Conservation (phyloP, 2,113 vertebrate genomes). For the Synodontis membranacea region DNA sequence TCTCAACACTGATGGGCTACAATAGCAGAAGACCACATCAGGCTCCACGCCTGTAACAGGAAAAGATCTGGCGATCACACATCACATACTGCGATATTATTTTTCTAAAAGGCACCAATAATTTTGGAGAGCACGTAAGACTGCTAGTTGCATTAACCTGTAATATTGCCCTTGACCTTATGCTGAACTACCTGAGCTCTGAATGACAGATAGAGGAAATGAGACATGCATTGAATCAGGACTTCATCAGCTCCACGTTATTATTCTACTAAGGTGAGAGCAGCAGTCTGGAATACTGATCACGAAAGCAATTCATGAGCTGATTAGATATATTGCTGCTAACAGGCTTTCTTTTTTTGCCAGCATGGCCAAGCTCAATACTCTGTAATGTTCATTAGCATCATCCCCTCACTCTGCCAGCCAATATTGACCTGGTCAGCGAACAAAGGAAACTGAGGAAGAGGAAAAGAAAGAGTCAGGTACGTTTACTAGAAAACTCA, state of each 20-base stretch:
- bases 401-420: neutral
- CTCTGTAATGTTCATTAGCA: neutral
- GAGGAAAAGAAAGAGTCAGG: neutral
- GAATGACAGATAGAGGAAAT: neutral
- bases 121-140: neutral
- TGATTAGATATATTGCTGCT: neutral
- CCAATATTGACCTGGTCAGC: neutral
- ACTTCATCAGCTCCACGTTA: constrained; percentile 11
- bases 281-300: neutral
- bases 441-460: constrained; percentile 3
- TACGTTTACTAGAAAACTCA: constrained; percentile 7
- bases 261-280: neutral
- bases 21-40: too few relatives aligned
- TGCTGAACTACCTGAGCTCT: neutral
- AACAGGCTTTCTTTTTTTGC: neutral
- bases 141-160: neutral
- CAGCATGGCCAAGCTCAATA: neutral
- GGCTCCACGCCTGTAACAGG: too few relatives aligned
- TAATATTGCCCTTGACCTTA: neutral
- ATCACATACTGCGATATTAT: too few relatives aligned
- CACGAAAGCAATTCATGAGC: neutral
- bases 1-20: too few relatives aligned
- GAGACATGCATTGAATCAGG: neutral
- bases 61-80: too few relatives aligned
- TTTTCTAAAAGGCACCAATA: neutral